These are phyloP conservation scores for Bombylius major DNA, from an alignment of 2,888 invertebrate genomes.

Conservation along the genomic window DNA sequence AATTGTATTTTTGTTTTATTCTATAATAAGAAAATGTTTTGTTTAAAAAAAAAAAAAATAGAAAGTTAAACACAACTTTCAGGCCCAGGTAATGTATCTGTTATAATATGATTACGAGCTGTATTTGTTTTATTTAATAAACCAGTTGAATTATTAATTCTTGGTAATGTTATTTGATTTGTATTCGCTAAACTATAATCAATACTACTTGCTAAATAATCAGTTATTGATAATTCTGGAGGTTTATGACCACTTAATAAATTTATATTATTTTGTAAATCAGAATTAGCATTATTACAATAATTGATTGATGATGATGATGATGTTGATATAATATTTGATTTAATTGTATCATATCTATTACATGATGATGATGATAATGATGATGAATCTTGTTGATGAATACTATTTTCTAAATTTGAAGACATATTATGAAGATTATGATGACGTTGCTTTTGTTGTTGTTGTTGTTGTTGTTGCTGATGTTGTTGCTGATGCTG, in stretches of 20 bases:
- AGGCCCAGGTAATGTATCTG: slow-evolving; percentile 74
- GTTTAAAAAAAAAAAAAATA: no score
- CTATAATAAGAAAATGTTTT: no score
- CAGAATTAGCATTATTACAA: slow-evolving; percentile 8
- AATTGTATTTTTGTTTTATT: no score
- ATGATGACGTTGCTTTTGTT: slow-evolving; percentile 21
- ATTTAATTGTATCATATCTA: slow-evolving; percentile 5
- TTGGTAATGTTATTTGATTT: slow-evolving; percentile 10
- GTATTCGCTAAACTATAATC: slow-evolving; percentile 17
- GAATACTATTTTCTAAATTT: no score
- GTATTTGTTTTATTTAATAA: slow-evolving; percentile 30
- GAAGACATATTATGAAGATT: background rate
- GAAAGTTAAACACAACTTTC: slow-evolving; percentile 68
- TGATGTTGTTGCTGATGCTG: slow-evolving; percentile 18
- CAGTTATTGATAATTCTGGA: slow-evolving; percentile 19
- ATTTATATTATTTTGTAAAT: slow-evolving; percentile 11
- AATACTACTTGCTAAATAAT: slow-evolving; percentile 16
- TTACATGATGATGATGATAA: background rate
- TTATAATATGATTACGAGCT: slow-evolving; percentile 63
- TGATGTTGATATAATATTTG: slow-evolving; percentile 9
- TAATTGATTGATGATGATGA: slow-evolving; percentile 19
- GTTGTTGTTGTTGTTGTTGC: slow-evolving; percentile 22
- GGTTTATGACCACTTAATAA: slow-evolving; percentile 2
- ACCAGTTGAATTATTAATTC: slow-evolving; percentile 10
- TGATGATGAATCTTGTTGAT: background rate